phyloP scores from a whole-genome alignment of 2,113 vertebrate genomes.

The Baryphthengus martii region DNA sequence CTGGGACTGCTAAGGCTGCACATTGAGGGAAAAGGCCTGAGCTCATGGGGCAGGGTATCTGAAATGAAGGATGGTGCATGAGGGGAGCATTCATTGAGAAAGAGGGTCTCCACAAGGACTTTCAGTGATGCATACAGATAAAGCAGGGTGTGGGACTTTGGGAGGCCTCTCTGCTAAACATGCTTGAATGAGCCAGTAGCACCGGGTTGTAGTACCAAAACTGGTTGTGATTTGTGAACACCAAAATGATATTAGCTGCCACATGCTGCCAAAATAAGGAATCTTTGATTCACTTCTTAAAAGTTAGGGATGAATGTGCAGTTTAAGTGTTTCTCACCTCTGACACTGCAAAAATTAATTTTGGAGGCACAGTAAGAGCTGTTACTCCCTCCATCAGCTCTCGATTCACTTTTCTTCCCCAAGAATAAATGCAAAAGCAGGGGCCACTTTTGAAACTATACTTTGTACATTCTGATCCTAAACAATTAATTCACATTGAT shows the following conservation, averaged over 20 bases:
- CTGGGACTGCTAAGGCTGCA: background rate
- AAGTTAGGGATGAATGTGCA: background rate
- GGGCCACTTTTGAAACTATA: background rate
- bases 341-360: background rate
- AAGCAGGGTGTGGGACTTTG: background rate
- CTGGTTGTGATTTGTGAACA: background rate
- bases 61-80: background rate
- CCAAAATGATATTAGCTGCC: background rate
- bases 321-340: background rate
- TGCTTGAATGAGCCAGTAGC: background rate
- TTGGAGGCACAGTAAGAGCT: background rate
- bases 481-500: background rate
- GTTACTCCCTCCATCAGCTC: background rate
- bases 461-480: background rate
- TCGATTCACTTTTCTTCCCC: background rate
- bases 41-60: accelerated
- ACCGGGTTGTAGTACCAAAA: background rate
- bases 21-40: background rate
- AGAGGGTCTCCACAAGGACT: background rate
- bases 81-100: background rate
- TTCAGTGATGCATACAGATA: background rate
- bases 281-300: background rate
- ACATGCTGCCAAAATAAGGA: background rate
- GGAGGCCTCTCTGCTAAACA: background rate
- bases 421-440: background rate